phyloP scores from a whole-genome alignment of 1,140 invertebrate species.

The Meteorus sp. region DNA sequence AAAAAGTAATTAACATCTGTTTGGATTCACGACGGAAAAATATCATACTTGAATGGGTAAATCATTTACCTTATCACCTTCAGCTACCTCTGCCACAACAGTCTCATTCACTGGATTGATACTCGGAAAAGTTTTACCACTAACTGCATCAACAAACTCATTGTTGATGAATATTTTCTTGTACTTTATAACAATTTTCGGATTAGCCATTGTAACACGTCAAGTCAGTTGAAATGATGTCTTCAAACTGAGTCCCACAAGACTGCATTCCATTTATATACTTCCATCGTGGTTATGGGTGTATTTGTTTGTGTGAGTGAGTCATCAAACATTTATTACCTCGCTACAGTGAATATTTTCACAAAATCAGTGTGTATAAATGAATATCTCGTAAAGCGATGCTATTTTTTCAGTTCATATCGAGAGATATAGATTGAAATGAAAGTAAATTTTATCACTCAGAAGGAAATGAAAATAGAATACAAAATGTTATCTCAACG shows the following conservation, averaged over 20 bases:
- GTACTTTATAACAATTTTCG: conserved; percentile 1
- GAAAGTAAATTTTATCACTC: too few relatives aligned
- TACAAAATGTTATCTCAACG: too few relatives aligned
- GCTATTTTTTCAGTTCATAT: too few relatives aligned
- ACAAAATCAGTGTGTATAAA: too few relatives aligned
- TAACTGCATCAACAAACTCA: conserved; percentile 64
- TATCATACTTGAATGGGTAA: conserved; percentile 8
- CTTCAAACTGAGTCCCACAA: neutral
- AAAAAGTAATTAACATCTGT: too few relatives aligned
- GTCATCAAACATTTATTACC: too few relatives aligned
- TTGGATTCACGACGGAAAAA: neutral
- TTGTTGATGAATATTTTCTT: conserved; percentile 70
- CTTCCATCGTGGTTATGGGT: too few relatives aligned
- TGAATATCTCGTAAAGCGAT: too few relatives aligned
- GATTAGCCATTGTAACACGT: neutral
- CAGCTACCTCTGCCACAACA: conserved; percentile 57
- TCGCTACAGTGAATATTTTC: too few relatives aligned
- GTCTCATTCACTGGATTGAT: conserved; percentile 63
- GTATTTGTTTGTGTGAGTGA: too few relatives aligned
- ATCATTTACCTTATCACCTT: conserved; percentile 54
- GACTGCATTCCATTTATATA: neutral
- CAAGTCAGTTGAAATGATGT: neutral
- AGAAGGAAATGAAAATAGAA: too few relatives aligned
- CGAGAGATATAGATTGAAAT: too few relatives aligned
- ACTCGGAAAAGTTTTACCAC: conserved; percentile 46